Evolutionary conservation across 2,113 vertebrate genomes (phyloP), one percentile per base, ranked within the genome.

Genomic region (Sapajus apella): DNA sequence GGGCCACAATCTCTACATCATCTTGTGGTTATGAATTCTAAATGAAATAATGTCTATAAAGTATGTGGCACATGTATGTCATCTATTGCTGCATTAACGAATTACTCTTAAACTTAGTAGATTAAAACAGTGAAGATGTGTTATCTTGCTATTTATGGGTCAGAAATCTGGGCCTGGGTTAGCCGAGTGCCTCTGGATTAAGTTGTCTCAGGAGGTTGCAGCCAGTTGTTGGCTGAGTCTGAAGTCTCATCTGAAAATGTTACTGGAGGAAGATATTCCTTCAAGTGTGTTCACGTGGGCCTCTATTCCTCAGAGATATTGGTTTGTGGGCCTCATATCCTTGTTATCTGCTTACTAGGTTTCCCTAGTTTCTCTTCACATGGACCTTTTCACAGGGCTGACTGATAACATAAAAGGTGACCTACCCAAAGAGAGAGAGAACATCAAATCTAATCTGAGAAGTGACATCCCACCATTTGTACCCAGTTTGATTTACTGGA

Each of bases 91-190:
- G 20, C 17, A 35, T 84, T 32, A 66, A 94, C 35, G 87, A 84
- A 86, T 68, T 40, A 76, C n/a, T 27, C 66, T 16, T 6, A 82
- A 64, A 64, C 2, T 45, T 13, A 61, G 58, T 82, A 61, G 11
- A 16, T 47, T 87, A 30, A 86, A 83, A 77, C 25, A 88, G 76
- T 61, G 43, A 40, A 8, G 66, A 56, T 73, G 88, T 90, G 72
- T 95, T 40, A 86, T 84, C 35, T 95, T 30, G 20, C 21, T 37
- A 13, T 90, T 95, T 89, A 47, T 92, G 80, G 47, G 64, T 95
- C 77, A 75, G 17, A 52, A 87, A 93, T 45, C 79, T 73, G 61
- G 43, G 25, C 14, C 37, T 85, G 70, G 37, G 8, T 79, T 85
- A 9, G 10, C 6, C 40, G 18, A 43, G 20, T 25, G 25, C 4